These are phyloP conservation scores for Ivindomyrus marchei DNA, from an alignment of 2,113 vertebrate species.

Conservation along the genomic window DNA sequence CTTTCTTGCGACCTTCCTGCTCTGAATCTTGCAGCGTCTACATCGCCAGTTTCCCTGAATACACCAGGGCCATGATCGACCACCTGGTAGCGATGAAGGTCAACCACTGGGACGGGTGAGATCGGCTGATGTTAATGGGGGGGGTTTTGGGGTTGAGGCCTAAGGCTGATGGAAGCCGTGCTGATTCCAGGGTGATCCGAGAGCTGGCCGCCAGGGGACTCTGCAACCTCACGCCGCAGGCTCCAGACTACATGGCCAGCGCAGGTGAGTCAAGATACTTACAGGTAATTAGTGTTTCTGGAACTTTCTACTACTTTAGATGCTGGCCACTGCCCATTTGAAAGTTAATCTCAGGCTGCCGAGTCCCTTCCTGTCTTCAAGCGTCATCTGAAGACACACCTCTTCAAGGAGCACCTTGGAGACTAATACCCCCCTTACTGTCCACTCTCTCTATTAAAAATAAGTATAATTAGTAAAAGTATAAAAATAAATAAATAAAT, in stretches of 20 bases:
- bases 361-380: not conserved
- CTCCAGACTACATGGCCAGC: conserved; percentile 70
- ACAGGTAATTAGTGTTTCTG: not conserved
- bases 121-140: not conserved
- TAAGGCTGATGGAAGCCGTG: not conserved
- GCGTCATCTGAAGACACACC: too few relatives aligned
- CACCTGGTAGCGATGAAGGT: conserved; percentile 82
- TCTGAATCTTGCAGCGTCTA: conserved; percentile 62
- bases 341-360: not conserved
- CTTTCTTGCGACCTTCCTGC: not conserved
- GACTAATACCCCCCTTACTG: too few relatives aligned
- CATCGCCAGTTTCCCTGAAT: conserved; percentile 82
- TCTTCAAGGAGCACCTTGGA: too few relatives aligned
- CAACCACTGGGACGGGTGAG: conserved; percentile 87
- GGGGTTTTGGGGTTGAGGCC: too few relatives aligned
- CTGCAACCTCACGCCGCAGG: conserved; percentile 73
- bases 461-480: too few relatives aligned
- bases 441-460: too few relatives aligned
- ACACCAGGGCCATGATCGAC: conserved; percentile 81
- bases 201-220: conserved; percentile 80
- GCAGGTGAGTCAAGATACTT: conserved; percentile 59
- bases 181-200: conserved; percentile 68
- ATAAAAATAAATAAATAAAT: too few relatives aligned
- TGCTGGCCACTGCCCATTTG: not conserved
- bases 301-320: not conserved